Evolutionary conservation across 2,113 vertebrate species (phyloP).

Genomic region (Calidris pygmaea): DNA sequence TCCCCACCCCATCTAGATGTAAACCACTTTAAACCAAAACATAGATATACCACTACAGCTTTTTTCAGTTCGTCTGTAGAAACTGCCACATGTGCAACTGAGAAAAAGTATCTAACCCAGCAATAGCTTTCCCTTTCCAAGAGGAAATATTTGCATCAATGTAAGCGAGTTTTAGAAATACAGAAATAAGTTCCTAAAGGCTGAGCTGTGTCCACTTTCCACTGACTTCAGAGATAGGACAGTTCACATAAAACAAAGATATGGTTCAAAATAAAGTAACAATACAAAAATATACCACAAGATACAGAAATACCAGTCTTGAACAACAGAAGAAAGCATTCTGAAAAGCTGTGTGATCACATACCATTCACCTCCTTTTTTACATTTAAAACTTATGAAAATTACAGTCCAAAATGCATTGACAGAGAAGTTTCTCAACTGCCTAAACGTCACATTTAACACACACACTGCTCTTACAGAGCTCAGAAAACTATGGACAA

Average conservation of each 20-base stretch:
- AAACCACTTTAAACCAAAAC: not conserved
- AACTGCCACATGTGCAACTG: conserved; percentile 39
- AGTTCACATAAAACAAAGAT: not conserved
- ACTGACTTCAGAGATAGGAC: not conserved
- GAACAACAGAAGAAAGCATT: not conserved
- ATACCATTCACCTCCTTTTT: not conserved
- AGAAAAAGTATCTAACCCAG: not conserved
- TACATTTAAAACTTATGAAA: not conserved
- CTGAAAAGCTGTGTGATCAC: not conserved
- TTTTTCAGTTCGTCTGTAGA: not conserved
- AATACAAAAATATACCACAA: not conserved
- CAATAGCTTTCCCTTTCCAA: conserved; percentile 26
- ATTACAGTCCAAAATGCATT: not conserved
- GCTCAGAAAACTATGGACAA: not conserved
- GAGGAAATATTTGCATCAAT: conserved; percentile 24
- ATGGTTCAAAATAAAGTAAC: not conserved
- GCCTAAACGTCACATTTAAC: not conserved
- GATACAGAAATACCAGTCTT: not conserved
- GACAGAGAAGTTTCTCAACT: not conserved
- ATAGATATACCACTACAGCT: not conserved
- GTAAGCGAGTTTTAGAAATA: not conserved
- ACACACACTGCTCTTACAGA: not conserved
- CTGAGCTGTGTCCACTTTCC: not conserved
- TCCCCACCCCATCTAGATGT: not conserved
- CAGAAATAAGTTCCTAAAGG: not conserved